A percentile compares a stretch with the other conserved stretches of the same genome.
These are phyloP conservation scores for Orycteropus afer DNA, from an alignment of 2,113 vertebrate genomes.

Conservation along the genomic window DNA sequence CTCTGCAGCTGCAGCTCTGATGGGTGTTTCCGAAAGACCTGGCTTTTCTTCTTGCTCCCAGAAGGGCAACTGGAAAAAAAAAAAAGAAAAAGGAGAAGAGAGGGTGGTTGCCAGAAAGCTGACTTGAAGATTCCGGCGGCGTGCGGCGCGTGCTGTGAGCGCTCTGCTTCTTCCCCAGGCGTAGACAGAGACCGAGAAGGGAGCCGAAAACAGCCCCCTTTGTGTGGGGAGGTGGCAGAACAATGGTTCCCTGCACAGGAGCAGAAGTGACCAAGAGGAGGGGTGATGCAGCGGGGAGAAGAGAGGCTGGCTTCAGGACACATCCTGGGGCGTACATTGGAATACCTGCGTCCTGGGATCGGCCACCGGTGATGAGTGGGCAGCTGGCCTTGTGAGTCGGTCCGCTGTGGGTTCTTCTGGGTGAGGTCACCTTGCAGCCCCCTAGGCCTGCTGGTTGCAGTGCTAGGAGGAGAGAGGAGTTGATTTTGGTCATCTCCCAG, in stretches of 20 bases:
- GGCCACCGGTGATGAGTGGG: rapidly evolving
- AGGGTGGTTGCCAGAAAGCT: background rate
- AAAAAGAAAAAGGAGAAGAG: background rate
- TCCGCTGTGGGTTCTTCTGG: background rate
- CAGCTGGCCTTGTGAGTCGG: too few relatives aligned
- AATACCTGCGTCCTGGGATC: background rate
- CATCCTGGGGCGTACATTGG: background rate
- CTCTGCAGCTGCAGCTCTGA: background rate
- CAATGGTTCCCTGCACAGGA: background rate
- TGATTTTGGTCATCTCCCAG: rapidly evolving
- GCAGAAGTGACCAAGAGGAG: background rate
- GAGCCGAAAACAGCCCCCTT: too few relatives aligned
- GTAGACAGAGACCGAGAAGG: background rate
- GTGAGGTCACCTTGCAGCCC: rapidly evolving
- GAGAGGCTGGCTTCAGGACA: background rate
- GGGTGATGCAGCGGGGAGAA: background rate
- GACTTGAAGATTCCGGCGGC: background rate
- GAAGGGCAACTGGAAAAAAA: slow-evolving; percentile 9
- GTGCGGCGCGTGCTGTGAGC: background rate
- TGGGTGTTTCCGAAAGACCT: slow-evolving; percentile 1
- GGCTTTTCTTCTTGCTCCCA: slow-evolving; percentile 13
- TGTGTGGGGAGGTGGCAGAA: background rate
- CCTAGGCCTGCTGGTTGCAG: background rate
- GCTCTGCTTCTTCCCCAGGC: background rate
- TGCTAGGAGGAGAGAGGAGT: background rate